phyloP scores from a whole-genome alignment of 2,888 invertebrate species.

The Flexamia atlantica region DNA sequence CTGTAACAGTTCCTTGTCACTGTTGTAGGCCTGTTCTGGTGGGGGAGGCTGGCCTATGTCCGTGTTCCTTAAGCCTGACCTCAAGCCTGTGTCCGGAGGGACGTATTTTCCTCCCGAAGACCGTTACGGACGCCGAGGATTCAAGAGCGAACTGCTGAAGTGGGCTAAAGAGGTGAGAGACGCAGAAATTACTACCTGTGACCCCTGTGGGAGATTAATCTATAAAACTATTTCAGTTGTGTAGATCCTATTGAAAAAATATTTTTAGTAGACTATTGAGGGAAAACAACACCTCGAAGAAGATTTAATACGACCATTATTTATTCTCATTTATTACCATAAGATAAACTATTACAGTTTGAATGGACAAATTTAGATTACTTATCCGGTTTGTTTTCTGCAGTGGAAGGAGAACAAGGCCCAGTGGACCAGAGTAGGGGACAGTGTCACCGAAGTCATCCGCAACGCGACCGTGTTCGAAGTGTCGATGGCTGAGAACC shows the following conservation, averaged over 20 bases:
- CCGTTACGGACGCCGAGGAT: constrained; percentile 89
- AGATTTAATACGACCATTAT: too few relatives aligned
- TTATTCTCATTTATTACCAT: too few relatives aligned
- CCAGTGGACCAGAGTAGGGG: constrained; percentile 80
- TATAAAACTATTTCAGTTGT: too few relatives aligned
- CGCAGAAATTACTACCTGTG: too few relatives aligned
- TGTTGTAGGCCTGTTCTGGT: constrained; percentile 75
- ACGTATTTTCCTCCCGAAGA: constrained; percentile 96
- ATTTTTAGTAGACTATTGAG: too few relatives aligned
- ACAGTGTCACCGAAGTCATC: constrained; percentile 80
- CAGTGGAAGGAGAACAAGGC: constrained; percentile 85
- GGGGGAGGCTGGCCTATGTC: constrained; percentile 98
- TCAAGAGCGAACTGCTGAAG: constrained; percentile 85
- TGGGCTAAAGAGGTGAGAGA: constrained; percentile 84
- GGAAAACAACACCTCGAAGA: too few relatives aligned
- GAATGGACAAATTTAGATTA: too few relatives aligned
- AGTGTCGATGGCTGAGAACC: constrained; percentile 72
- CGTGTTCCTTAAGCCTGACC: constrained; percentile 93
- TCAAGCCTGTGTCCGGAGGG: constrained; percentile 93
- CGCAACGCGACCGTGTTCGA: constrained; percentile 76
- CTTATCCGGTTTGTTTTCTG: too few relatives aligned
- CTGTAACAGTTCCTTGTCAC: not conserved
- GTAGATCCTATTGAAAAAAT: too few relatives aligned
- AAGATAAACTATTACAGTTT: too few relatives aligned
- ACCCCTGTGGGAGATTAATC: too few relatives aligned